Percentiles rank a stretch among this genome's conserved stretches.
These are phyloP conservation scores for Sphaerodactylus townsendi DNA, from an alignment of 2,113 vertebrate genomes.

Conservation along the genomic window DNA sequence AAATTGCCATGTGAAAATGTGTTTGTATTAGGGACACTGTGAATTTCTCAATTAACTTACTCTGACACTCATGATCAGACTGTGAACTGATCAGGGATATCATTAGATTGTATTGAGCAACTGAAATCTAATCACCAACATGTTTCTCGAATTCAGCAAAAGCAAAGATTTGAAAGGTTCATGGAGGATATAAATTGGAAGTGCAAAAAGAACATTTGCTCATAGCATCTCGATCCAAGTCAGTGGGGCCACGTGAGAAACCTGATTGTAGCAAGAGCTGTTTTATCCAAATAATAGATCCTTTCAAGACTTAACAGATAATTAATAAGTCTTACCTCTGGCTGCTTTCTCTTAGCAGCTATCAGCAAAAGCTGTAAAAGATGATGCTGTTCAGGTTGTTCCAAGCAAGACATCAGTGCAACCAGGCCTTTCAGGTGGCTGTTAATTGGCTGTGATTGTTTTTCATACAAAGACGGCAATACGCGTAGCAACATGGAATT, in stretches of 20 bases:
- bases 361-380: conserved; percentile 85
- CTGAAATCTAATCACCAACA: neutral
- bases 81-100: too few relatives aligned
- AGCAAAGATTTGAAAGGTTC: neutral
- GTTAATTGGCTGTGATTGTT: conserved; percentile 78
- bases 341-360: conserved; percentile 81
- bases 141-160: neutral
- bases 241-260: accelerated
- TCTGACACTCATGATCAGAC: too few relatives aligned
- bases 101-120: too few relatives aligned
- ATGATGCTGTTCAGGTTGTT: conserved; percentile 84
- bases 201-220: neutral
- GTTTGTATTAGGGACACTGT: too few relatives aligned
- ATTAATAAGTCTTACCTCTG: conserved; percentile 70
- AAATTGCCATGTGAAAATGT: too few relatives aligned
- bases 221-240: neutral
- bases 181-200: neutral
- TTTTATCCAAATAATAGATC: neutral
- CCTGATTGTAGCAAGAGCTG: neutral
- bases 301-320: neutral
- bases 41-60: too few relatives aligned
- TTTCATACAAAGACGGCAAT: conserved; percentile 87
- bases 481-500: conserved; percentile 89
- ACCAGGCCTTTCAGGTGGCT: conserved; percentile 77
- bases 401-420: conserved; percentile 79